Percentiles rank a stretch among this genome's conserved stretches.
These are phyloP conservation scores for Acanthiza pusilla DNA, from an alignment of 2,797 vertebrate genomes.

Conservation along the genomic window DNA sequence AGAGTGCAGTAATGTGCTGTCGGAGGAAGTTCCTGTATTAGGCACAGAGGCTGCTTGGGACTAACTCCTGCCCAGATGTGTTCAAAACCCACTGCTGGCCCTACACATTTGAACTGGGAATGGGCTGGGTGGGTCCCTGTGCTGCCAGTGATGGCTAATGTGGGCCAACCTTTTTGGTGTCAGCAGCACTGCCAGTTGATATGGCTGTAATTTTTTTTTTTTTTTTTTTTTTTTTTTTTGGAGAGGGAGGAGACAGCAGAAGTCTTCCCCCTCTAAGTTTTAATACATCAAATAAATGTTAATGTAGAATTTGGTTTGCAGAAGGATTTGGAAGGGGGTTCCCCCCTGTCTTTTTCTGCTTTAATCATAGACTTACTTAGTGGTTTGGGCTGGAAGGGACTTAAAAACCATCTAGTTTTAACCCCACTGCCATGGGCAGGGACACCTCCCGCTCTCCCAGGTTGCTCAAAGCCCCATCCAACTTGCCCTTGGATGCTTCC, in stretches of 20 bases:
- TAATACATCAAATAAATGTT: not conserved
- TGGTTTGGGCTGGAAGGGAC: not conserved
- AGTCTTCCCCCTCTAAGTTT: not conserved
- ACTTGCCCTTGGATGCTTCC: not conserved
- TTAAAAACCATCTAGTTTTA: not conserved
- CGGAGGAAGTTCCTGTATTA: conserved; percentile 73
- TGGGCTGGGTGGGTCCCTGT: not conserved
- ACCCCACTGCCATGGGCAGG: not conserved
- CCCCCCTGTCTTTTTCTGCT: not conserved
- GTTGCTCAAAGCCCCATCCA: not conserved
- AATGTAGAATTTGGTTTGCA: not conserved
- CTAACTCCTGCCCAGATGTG: conserved; percentile 68
- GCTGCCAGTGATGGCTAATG: conserved; percentile 4
- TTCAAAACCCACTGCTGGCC: not conserved
- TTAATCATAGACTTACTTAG: not conserved
- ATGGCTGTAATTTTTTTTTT: not conserved
- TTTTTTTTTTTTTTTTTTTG: not conserved
- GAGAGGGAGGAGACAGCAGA: not conserved
- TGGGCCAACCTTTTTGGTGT: not conserved
- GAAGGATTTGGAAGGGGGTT: not conserved
- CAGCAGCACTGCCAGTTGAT: not conserved
- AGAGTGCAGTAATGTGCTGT: conserved; percentile 58
- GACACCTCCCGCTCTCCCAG: not conserved
- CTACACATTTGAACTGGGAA: conserved; percentile 3
- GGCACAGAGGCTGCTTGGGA: conserved; percentile 67